phyloP scores from a whole-genome alignment of 2,113 vertebrate genomes.

The Trematomus loennbergii region DNA sequence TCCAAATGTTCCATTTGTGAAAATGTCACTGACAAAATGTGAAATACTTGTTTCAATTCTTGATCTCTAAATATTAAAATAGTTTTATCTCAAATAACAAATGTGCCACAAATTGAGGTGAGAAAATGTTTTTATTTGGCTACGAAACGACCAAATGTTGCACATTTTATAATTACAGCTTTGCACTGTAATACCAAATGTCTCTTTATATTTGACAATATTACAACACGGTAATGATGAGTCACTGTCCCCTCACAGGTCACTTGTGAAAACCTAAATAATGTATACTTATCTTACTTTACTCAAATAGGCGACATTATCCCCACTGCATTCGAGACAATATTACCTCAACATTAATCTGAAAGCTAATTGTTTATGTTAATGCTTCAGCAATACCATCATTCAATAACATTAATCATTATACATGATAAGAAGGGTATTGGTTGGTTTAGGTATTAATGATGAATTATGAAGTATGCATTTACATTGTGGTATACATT shows the following conservation, averaged over 20 bases:
- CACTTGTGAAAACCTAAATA: background rate
- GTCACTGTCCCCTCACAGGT: background rate
- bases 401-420: too few species aligned
- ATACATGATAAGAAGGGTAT: too few species aligned
- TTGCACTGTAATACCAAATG: background rate
- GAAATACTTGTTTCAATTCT: background rate
- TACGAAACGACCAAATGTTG: slow-evolving; percentile 8
- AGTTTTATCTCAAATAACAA: background rate
- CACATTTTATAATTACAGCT: background rate
- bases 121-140: slow-evolving; percentile 11
- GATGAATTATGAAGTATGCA: too few species aligned
- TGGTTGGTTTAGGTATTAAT: too few species aligned
- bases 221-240: background rate
- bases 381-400: background rate
- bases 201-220: background rate
- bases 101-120: slow-evolving; percentile 27
- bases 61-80: background rate
- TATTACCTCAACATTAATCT: background rate
- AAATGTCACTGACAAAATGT: background rate
- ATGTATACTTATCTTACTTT: background rate
- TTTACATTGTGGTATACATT: too few species aligned
- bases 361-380: background rate
- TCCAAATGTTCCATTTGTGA: background rate
- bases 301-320: background rate
- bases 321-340: background rate